A percentile compares a stretch with the other conserved stretches of the same genome.
Conservation (phyloP, 2,797 vertebrate species). For the Morelia viridis region DNA sequence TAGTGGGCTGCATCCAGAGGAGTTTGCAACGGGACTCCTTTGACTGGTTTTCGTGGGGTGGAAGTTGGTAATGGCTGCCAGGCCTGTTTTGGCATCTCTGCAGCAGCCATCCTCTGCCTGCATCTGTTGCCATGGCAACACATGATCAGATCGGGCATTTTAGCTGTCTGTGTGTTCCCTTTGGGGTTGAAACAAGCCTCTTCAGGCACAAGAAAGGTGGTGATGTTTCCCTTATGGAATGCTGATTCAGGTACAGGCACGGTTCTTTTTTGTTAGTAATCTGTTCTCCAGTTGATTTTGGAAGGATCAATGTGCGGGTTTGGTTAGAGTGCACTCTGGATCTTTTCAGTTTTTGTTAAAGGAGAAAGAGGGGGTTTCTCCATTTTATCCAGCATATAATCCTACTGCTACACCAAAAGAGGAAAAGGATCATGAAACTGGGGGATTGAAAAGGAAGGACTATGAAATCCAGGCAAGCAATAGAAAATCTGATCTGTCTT, state of each 20-base stretch:
- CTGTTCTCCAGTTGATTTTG: not conserved
- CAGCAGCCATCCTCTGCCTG: not conserved
- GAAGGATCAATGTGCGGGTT: not conserved
- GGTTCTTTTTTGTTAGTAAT: not conserved
- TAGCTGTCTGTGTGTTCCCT: not conserved
- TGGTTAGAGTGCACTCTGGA: rapidly evolving
- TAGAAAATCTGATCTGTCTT: not conserved
- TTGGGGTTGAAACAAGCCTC: not conserved
- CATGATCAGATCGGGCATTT: not conserved
- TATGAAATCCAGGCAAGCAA: not conserved
- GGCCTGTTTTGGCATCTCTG: not conserved
- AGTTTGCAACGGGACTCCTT: not conserved
- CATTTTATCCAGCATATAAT: not conserved
- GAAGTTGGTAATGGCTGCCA: not conserved
- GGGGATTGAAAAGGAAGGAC: not conserved
- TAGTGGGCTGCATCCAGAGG: too few relatives aligned
- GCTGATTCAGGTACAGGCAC: not conserved
- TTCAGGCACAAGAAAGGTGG: not conserved
- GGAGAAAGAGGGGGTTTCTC: not conserved
- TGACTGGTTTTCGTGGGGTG: not conserved
- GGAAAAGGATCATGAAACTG: not conserved
- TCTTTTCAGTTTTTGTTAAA: not conserved
- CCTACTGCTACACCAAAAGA: not conserved
- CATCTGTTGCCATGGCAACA: not conserved
- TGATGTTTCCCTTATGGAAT: not conserved